These are phyloP conservation scores for Limnephilus marmoratus DNA, from an alignment of 2,888 invertebrate species.

Conservation along the genomic window DNA sequence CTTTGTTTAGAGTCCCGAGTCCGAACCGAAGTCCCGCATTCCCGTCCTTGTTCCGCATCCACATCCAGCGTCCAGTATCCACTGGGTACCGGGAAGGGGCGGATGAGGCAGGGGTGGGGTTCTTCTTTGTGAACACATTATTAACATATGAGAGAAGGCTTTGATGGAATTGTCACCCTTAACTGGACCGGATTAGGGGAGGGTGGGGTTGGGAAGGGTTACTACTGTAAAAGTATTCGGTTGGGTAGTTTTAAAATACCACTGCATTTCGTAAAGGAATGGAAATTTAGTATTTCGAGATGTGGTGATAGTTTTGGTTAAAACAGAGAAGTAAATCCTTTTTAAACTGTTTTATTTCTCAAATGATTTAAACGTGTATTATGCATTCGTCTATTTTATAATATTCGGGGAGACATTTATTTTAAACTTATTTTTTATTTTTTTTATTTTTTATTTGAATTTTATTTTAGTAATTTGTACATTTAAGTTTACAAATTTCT, in stretches of 20 bases:
- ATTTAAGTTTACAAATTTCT: no score
- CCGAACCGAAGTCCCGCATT: conserved; percentile 28
- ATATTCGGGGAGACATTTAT: no score
- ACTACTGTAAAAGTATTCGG: conserved; percentile 26
- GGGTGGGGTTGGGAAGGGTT: conserved; percentile 24
- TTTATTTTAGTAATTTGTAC: no score
- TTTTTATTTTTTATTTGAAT: no score
- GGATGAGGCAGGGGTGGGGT: conserved; percentile 57
- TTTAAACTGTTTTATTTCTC: no score
- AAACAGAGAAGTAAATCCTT: background rate
- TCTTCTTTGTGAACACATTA: conserved; percentile 63
- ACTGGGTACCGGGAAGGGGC: background rate
- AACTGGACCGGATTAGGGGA: conserved; percentile 53
- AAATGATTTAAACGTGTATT: no score
- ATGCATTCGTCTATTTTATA: no score
- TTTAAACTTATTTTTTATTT: no score
- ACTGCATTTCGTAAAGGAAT: background rate
- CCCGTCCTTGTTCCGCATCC: background rate
- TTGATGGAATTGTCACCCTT: conserved; percentile 65
- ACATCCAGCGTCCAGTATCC: background rate
- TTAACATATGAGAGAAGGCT: conserved; percentile 63
- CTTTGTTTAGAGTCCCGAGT: background rate
- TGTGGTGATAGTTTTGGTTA: background rate
- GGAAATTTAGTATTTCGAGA: background rate
- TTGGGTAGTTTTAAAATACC: conserved; percentile 29